Evolutionary conservation across 2,113 vertebrate species (phyloP).

Genomic region (Thymallus thymallus): DNA sequence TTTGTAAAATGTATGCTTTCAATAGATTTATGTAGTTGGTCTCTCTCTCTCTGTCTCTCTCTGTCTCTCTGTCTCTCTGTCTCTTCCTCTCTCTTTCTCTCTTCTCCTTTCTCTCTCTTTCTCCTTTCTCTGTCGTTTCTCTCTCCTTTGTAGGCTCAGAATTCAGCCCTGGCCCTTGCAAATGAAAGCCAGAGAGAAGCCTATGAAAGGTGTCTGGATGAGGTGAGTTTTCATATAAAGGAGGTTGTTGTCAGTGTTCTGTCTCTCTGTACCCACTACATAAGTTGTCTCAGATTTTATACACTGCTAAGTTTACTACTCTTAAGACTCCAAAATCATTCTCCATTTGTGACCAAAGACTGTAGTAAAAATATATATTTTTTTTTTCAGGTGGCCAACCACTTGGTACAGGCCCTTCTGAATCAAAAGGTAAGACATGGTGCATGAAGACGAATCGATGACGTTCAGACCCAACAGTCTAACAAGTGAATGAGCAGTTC

Average conservation of each 20-base stretch:
- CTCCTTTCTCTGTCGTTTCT: neutral
- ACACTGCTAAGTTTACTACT: too few relatives aligned
- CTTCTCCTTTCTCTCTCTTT: neutral
- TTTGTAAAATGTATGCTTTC: neutral
- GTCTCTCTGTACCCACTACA: too few relatives aligned
- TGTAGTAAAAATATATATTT: too few relatives aligned
- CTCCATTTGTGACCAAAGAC: neutral
- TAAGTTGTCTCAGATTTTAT: too few relatives aligned
- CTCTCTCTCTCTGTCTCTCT: neutral
- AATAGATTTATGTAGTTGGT: too few relatives aligned
- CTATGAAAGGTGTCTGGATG: constrained; percentile 81
- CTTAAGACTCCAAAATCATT: too few relatives aligned
- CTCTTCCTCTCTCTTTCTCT: neutral
- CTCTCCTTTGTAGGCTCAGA: constrained; percentile 72
- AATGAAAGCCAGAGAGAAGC: constrained; percentile 84
- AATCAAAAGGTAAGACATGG: constrained; percentile 77
- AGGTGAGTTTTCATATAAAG: constrained; percentile 68
- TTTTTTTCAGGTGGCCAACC: constrained; percentile 77
- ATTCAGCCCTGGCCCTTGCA: constrained; percentile 77
- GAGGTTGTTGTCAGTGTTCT: too few relatives aligned
- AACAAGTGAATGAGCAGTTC: neutral
- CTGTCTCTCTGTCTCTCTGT: too few relatives aligned
- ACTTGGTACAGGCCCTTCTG: constrained; percentile 80
- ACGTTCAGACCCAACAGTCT: too few relatives aligned
- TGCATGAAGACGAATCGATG: neutral